Conservation (phyloP, 2,797 vertebrate genomes). For the Lates japonicus region DNA sequence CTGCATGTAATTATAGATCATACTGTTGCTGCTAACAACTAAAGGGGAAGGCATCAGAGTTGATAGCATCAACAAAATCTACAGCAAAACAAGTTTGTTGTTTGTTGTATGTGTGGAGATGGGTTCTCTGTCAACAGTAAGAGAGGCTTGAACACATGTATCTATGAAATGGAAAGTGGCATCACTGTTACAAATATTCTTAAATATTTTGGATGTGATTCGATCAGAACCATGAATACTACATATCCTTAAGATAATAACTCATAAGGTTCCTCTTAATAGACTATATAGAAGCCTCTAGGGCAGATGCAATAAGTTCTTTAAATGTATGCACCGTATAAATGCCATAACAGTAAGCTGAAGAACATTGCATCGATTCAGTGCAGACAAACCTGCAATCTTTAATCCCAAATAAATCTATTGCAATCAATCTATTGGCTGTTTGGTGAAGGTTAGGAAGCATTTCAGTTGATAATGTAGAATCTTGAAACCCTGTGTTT, state of each 20-base stretch:
- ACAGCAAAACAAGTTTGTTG: neutral
- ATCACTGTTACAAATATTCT: neutral
- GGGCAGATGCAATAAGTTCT: neutral
- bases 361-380: neutral
- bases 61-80: neutral
- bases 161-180: neutral
- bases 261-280: neutral
- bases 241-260: neutral
- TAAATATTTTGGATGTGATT: neutral
- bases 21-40: neutral
- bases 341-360: neutral
- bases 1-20: neutral
- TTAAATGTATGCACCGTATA: neutral
- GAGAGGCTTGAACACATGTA: neutral
- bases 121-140: too few species aligned
- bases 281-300: neutral
- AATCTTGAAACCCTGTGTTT: conserved; percentile 1
- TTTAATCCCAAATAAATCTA: neutral
- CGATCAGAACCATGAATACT: neutral
- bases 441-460: neutral
- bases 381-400: neutral
- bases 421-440: neutral
- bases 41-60: neutral
- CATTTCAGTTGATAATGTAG: neutral
- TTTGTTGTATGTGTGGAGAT: too few species aligned